phyloP scores from a whole-genome alignment of 2,113 vertebrate genomes.

The Oxygymnocypris stewartii region DNA sequence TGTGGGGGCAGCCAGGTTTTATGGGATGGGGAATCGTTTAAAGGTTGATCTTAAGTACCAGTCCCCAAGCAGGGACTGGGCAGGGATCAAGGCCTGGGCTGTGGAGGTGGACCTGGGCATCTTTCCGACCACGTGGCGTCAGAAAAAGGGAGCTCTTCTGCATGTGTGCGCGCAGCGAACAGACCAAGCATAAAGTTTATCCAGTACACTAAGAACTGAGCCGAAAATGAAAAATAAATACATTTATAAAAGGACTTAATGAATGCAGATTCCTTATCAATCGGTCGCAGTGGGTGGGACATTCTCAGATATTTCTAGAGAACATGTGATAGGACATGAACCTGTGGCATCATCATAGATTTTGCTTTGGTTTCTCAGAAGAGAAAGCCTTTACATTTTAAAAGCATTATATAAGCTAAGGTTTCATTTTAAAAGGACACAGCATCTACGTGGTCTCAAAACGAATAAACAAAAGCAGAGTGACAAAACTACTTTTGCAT shows the following conservation, averaged over 20 bases:
- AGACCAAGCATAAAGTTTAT: slow-evolving; percentile 51
- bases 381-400: background rate
- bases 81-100: slow-evolving; percentile 63
- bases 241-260: background rate
- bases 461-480: background rate
- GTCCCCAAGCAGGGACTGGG: slow-evolving; percentile 64
- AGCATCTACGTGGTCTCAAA: background rate
- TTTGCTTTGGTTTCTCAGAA: background rate
- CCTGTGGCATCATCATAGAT: background rate
- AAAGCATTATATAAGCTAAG: background rate
- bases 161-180: slow-evolving; percentile 23
- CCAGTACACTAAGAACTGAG: slow-evolving; percentile 34
- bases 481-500: background rate
- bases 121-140: slow-evolving; percentile 64
- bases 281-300: background rate
- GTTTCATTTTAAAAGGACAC: background rate
- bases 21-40: slow-evolving; percentile 72
- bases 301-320: background rate
- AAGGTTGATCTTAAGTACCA: slow-evolving; percentile 70
- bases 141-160: slow-evolving; percentile 62
- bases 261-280: background rate
- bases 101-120: slow-evolving; percentile 65
- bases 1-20: slow-evolving; percentile 68
- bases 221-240: background rate
- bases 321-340: background rate